phyloP scores from a whole-genome alignment of 2,888 invertebrate species.

The Phoenoteleia sp. region DNA sequence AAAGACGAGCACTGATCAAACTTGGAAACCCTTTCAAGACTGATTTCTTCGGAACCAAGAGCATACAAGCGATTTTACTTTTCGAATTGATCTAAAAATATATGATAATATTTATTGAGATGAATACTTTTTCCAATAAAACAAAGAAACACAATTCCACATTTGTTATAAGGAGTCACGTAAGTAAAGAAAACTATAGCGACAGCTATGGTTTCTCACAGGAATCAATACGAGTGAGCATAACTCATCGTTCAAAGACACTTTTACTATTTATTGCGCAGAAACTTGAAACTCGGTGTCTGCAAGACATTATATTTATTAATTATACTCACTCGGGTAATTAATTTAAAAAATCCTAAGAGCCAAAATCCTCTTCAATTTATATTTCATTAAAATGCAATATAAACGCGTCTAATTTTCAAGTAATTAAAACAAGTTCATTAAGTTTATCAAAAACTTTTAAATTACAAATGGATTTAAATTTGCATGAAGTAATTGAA shows the following conservation, averaged over 20 bases:
- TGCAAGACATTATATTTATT: constrained; percentile 23
- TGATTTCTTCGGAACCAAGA: neutral
- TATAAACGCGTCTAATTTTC: neutral
- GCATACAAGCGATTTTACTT: neutral
- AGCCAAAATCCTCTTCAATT: neutral
- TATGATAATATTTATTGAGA: constrained; percentile 41
- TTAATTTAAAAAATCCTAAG: too few species aligned
- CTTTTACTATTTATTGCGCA: constrained; percentile 42
- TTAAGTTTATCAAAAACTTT: neutral
- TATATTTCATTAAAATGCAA: neutral
- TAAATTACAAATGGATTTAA: neutral
- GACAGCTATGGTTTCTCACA: constrained; percentile 74
- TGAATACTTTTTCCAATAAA: constrained; percentile 28
- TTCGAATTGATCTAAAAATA: constrained; percentile 17
- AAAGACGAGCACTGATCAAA: constrained; percentile 1
- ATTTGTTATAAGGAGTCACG: constrained; percentile 62
- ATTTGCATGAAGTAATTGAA: neutral
- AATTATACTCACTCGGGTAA: too few species aligned
- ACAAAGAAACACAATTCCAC: constrained; percentile 26
- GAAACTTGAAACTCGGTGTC: constrained; percentile 51
- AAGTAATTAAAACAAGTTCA: neutral
- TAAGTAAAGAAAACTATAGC: constrained; percentile 64
- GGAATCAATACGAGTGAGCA: constrained; percentile 73
- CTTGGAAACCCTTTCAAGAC: neutral
- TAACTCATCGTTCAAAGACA: constrained; percentile 72